phyloP scores from a whole-genome alignment of 2,888 invertebrate species.

The Dynastes maya region DNA sequence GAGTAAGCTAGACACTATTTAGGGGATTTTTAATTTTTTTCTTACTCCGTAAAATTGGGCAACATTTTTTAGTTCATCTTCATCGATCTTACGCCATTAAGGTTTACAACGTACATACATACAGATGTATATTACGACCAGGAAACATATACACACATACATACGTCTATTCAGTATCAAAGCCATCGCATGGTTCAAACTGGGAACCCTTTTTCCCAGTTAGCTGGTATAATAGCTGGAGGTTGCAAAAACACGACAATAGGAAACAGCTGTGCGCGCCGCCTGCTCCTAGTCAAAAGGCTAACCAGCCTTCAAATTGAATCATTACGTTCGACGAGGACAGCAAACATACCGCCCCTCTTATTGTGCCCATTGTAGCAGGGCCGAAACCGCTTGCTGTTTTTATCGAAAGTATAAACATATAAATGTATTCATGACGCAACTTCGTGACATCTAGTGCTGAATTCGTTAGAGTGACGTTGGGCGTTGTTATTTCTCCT shows the following conservation, averaged over 20 bases:
- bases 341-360: conserved; percentile 70
- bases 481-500: too few relatives aligned
- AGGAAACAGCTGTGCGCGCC: conserved; percentile 64
- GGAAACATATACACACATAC: too few relatives aligned
- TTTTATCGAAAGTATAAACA: not conserved
- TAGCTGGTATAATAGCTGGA: not conserved
- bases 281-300: conserved; percentile 64
- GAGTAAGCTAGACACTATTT: too few relatives aligned
- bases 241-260: conserved; percentile 30
- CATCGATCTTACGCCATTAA: too few relatives aligned
- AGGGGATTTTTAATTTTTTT: too few relatives aligned
- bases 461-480: too few relatives aligned
- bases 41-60: too few relatives aligned
- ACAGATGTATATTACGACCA: too few relatives aligned
- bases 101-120: too few relatives aligned
- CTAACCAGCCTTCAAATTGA: conserved; percentile 71
- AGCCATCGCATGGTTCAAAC: not conserved
- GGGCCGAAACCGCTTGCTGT: not conserved
- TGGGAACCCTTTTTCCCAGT: conserved; percentile 5
- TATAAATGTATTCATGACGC: not conserved
- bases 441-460: not conserved
- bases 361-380: conserved; percentile 58
- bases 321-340: conserved; percentile 70
- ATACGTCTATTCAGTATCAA: too few relatives aligned
- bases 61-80: too few relatives aligned